A percentile compares a stretch with the other conserved stretches of the same genome.
phyloP scores from a whole-genome alignment of 2,888 invertebrate genomes.

The Calameuta idolon region DNA sequence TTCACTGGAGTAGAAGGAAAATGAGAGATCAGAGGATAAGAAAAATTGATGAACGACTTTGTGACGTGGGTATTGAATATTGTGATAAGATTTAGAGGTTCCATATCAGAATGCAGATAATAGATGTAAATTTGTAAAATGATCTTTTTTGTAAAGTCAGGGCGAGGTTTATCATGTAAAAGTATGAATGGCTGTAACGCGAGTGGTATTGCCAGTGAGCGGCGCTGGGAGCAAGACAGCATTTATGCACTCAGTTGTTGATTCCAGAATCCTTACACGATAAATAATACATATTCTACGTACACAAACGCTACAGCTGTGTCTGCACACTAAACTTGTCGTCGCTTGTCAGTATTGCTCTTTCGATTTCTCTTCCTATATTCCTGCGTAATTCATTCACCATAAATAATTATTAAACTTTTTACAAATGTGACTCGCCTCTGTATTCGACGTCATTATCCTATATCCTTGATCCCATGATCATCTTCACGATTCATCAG shows the following conservation, averaged over 20 bases:
- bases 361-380: conserved; percentile 42
- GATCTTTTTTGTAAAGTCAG: too few relatives aligned
- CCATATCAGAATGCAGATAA: too few relatives aligned
- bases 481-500: not conserved
- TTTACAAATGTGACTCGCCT: conserved; percentile 60
- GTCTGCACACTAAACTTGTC: conserved; percentile 59
- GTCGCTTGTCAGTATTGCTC: conserved; percentile 64
- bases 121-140: too few relatives aligned
- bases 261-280: conserved; percentile 19
- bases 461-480: not conserved
- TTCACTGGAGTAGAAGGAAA: not conserved
- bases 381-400: conserved; percentile 58
- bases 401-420: conserved; percentile 58
- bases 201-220: too few relatives aligned
- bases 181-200: too few relatives aligned
- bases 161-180: too few relatives aligned
- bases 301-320: conserved; percentile 59
- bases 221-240: conserved; percentile 20
- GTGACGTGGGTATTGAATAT: too few relatives aligned
- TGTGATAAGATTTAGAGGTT: too few relatives aligned
- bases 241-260: conserved; percentile 15
- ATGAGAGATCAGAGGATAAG: too few relatives aligned
- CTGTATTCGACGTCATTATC: conserved; percentile 11
- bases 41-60: too few relatives aligned
- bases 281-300: conserved; percentile 32